Evolutionary conservation across 2,113 vertebrate genomes (phyloP).

Genomic region (Bombycilla garrulus): DNA sequence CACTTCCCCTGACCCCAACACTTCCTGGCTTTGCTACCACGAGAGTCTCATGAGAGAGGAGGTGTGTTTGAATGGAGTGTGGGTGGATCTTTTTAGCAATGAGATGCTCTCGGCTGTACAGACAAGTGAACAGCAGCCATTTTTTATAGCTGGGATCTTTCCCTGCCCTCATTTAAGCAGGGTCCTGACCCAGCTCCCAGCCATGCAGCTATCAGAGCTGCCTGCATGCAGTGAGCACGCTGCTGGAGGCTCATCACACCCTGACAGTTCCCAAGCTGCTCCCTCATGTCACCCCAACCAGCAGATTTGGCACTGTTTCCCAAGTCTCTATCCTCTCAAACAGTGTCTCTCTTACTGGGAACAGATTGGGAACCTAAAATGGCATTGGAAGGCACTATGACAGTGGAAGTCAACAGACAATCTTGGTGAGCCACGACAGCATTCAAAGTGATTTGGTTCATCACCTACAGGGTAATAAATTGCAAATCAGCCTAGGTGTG

Average conservation of each 20-base stretch:
- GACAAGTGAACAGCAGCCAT: background rate
- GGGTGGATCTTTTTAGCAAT: background rate
- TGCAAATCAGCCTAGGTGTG: background rate
- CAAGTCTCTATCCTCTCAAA: background rate
- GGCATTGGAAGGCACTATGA: rapidly evolving
- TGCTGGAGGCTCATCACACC: background rate
- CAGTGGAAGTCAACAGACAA: background rate
- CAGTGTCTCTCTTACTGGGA: background rate
- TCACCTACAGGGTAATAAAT: background rate
- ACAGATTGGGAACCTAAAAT: background rate
- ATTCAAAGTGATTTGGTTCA: background rate
- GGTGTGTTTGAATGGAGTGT: background rate
- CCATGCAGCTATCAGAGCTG: background rate
- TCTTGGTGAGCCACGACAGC: background rate
- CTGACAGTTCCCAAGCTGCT: background rate
- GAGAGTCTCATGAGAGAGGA: constrained; percentile 6
- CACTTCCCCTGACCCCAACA: constrained; percentile 2
- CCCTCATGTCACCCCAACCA: rapidly evolving
- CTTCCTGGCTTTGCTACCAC: constrained; percentile 28
- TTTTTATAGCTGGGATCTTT: background rate
- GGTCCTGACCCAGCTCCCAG: background rate
- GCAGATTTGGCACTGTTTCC: background rate
- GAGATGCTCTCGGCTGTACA: background rate
- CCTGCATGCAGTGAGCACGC: background rate
- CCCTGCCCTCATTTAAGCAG: background rate